phyloP scores from a whole-genome alignment of 2,797 vertebrate species.

The Alcedo atthis region DNA sequence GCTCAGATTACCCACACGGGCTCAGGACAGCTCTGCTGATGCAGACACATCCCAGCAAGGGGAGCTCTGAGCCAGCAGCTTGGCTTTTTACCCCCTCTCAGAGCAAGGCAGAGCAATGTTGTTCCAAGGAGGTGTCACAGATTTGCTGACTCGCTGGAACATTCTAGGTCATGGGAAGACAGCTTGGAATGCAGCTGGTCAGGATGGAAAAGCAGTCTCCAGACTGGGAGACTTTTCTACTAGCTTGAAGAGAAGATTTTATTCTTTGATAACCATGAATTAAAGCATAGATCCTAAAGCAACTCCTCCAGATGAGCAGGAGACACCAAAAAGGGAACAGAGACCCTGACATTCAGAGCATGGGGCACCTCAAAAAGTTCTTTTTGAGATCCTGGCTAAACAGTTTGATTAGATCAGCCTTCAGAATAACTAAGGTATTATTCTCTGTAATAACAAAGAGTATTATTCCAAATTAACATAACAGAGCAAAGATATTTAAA shows the following conservation, averaged over 20 bases:
- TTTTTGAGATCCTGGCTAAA: neutral
- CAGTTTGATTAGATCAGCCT: neutral
- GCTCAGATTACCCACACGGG: neutral
- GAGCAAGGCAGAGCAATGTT: neutral
- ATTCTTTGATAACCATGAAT: neutral
- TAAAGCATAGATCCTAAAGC: neutral
- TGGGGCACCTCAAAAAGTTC: neutral
- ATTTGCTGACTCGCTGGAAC: neutral
- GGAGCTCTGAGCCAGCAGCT: neutral
- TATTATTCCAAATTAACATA: too few species aligned
- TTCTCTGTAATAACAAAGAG: too few species aligned
- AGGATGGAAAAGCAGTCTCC: neutral
- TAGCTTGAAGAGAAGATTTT: neutral
- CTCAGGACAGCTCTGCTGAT: neutral
- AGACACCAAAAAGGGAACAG: neutral
- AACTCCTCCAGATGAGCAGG: neutral
- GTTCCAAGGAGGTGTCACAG: neutral
- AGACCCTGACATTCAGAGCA: neutral
- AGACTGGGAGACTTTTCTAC: neutral
- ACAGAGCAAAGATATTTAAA: too few species aligned
- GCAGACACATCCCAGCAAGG: neutral
- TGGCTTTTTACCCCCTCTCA: neutral
- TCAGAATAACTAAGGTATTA: too few species aligned
- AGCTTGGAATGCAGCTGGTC: neutral
- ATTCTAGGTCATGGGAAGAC: neutral